phyloP scores from a whole-genome alignment of 2,888 invertebrate species.

The Dexiosoma caninum region DNA sequence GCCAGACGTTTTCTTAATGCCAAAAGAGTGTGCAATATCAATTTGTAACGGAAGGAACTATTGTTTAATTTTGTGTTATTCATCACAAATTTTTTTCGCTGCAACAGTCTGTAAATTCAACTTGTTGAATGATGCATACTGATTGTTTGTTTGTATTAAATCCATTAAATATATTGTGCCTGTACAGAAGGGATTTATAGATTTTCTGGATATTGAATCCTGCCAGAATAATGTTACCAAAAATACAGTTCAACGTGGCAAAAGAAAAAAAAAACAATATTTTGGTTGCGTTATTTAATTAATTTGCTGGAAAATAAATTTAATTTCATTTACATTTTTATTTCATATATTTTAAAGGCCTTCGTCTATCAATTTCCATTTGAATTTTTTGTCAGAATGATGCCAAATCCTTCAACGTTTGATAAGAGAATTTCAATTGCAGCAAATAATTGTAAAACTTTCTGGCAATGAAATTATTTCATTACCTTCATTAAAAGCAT shows the following conservation, averaged over 20 bases:
- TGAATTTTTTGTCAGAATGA: neutral
- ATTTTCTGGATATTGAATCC: neutral
- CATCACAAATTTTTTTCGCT: constrained; percentile 14
- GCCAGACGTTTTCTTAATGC: constrained; percentile 16
- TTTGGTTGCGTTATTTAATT: neutral
- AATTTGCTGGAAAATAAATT: neutral
- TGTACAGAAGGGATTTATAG: neutral
- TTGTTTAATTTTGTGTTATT: constrained; percentile 48
- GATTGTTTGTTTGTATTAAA: constrained; percentile 12
- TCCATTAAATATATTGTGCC: constrained; percentile 18
- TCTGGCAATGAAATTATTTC: constrained; percentile 24
- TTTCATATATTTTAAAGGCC: neutral
- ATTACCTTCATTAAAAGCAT: too few species aligned
- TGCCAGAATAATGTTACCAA: too few species aligned
- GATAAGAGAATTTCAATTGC: constrained; percentile 11
- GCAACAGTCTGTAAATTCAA: constrained; percentile 12
- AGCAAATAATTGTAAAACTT: constrained; percentile 18
- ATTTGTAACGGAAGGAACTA: constrained; percentile 56
- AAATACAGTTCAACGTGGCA: too few species aligned
- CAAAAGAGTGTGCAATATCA: constrained; percentile 56
- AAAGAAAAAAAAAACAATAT: too few species aligned
- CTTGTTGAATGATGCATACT: constrained; percentile 34
- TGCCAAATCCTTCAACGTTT: neutral
- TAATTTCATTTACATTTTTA: neutral
- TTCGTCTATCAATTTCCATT: neutral